A percentile compares a stretch with the other conserved stretches of the same genome.
Conservation (phyloP, 2,113 vertebrate species). For the Microtus montanus region DNA sequence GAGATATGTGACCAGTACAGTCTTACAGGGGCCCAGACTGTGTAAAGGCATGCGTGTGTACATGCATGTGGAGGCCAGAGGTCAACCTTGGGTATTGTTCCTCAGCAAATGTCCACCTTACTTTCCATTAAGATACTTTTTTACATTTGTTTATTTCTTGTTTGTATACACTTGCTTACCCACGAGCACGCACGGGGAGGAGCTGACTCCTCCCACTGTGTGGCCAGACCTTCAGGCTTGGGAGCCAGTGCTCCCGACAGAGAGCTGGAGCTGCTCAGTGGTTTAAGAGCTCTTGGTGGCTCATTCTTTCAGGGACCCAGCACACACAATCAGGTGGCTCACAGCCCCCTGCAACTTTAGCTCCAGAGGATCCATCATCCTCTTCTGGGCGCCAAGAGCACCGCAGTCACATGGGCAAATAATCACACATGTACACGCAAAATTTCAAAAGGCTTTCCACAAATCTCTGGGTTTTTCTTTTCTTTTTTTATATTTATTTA, state of each 20-base stretch:
- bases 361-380: neutral
- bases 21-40: neutral
- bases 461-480: no score
- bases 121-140: neutral
- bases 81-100: neutral
- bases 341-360: neutral
- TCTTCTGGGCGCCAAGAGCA: neutral
- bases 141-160: neutral
- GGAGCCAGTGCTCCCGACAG: fast-evolving
- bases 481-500: no score
- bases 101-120: neutral
- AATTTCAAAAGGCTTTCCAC: neutral
- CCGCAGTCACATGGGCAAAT: neutral
- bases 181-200: fast-evolving
- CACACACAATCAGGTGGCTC: neutral
- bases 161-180: neutral
- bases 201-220: neutral
- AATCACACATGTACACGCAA: neutral
- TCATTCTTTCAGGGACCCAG: neutral
- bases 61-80: neutral
- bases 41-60: neutral
- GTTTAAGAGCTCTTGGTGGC: neutral
- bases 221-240: no score
- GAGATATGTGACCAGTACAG: neutral
- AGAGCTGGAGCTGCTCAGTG: neutral